These are phyloP conservation scores for Argyra leucocephala DNA, from an alignment of 2,888 invertebrate genomes.

Conservation along the genomic window DNA sequence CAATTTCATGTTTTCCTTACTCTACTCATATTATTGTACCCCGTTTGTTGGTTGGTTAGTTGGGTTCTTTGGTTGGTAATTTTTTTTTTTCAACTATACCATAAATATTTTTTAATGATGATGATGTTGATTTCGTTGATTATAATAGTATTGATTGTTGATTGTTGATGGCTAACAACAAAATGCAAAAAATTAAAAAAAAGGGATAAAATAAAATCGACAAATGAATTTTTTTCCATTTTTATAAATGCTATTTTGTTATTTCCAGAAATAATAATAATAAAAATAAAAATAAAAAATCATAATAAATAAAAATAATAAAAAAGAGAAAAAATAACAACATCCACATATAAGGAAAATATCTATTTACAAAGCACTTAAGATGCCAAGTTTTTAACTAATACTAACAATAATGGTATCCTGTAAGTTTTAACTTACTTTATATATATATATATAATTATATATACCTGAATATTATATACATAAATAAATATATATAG, in stretches of 20 bases:
- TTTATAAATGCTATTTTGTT: neutral
- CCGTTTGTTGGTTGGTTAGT: too few species aligned
- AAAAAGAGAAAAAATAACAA: conserved; percentile 15
- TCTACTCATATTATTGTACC: too few species aligned
- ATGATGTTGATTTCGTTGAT: neutral
- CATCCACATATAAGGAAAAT: conserved; percentile 28
- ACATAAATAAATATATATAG: neutral
- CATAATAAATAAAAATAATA: neutral
- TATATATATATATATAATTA: conserved; percentile 22
- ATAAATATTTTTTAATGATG: too few species aligned
- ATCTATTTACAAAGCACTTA: conserved; percentile 39
- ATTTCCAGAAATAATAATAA: neutral
- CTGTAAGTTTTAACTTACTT: conserved; percentile 19
- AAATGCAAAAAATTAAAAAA: neutral
- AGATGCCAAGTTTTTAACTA: conserved; percentile 39
- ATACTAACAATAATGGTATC: conserved; percentile 36
- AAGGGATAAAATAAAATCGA: conserved; percentile 1
- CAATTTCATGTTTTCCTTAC: neutral
- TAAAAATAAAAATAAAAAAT: neutral
- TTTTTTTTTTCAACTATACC: too few species aligned
- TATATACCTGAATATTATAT: neutral
- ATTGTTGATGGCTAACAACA: neutral
- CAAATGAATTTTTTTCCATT: neutral
- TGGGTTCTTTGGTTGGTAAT: too few species aligned
- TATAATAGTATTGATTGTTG: neutral